These are phyloP conservation scores for Cylindroiulus punctatus DNA, from an alignment of 2,888 invertebrate species.

Conservation along the genomic window DNA sequence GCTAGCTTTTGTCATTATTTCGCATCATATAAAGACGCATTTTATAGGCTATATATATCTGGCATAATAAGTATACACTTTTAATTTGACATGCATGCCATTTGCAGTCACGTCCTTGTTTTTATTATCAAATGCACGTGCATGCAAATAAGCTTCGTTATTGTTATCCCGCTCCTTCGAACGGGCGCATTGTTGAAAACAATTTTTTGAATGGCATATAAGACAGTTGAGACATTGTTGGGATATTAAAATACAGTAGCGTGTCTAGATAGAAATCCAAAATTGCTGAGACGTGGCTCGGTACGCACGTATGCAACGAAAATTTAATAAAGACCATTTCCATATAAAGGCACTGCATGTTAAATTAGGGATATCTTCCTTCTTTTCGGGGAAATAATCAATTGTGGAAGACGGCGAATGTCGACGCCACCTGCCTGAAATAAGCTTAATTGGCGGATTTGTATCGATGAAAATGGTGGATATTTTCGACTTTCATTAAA, in stretches of 20 bases:
- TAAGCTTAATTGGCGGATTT: no score
- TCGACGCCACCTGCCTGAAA: no score
- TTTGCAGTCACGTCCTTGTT: constrained; percentile 32
- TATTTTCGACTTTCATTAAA: no score
- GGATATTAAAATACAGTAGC: constrained; percentile 24
- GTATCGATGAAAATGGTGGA: no score
- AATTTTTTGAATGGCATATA: constrained; percentile 31
- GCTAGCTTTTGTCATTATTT: constrained; percentile 32
- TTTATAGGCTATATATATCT: constrained; percentile 9
- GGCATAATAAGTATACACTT: constrained; percentile 1
- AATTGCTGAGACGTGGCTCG: background rate
- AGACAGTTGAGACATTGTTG: constrained; percentile 32
- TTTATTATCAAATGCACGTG: constrained; percentile 32
- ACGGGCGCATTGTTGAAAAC: constrained; percentile 26
- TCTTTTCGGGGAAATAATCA: background rate
- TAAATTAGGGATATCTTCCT: background rate
- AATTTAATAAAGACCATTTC: constrained; percentile 25
- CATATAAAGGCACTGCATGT: background rate
- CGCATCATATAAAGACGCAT: constrained; percentile 32
- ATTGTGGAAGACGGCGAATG: no score
- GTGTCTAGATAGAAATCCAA: background rate
- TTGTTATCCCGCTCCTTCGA: background rate
- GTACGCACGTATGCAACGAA: background rate
- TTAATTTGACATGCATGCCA: constrained; percentile 27
- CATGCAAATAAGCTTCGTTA: constrained; percentile 27